A percentile compares a stretch with the other conserved stretches of the same genome.
phyloP scores from a whole-genome alignment of 92 coral and sea anemone genomes.

The Galaxea fascicularis region DNA sequence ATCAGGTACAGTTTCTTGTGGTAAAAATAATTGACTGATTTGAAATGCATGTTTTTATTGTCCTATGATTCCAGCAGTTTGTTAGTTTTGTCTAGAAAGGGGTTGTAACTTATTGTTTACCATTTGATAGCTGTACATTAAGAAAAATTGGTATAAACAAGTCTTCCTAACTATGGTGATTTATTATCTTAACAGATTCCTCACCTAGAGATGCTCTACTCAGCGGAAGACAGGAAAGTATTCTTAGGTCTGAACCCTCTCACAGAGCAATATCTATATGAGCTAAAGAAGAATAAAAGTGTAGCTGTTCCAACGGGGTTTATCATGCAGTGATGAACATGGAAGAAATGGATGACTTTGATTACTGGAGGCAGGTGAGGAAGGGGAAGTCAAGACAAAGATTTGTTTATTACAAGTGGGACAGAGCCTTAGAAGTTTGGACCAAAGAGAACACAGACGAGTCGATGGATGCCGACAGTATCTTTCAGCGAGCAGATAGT shows the following conservation, averaged over 20 bases:
- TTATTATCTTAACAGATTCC: no score
- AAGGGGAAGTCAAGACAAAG: slow-evolving; percentile 10
- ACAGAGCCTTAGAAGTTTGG: background rate
- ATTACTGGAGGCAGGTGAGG: background rate
- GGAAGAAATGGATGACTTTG: background rate
- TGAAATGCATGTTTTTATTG: no score
- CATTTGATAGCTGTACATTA: no score
- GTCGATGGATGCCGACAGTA: background rate
- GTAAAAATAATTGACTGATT: no score
- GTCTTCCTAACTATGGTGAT: no score
- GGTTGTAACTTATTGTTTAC: no score
- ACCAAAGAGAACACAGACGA: background rate
- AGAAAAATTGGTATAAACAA: no score
- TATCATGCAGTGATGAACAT: background rate
- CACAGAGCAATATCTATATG: background rate
- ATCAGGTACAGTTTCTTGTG: no score
- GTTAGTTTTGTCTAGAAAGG: no score
- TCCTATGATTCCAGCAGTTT: no score
- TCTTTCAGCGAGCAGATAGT: background rate
- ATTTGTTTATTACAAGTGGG: background rate
- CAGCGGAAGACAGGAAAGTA: background rate
- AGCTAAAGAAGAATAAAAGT: background rate
- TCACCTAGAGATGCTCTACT: background rate
- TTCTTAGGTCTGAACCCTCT: background rate
- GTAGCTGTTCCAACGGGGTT: background rate